Evolutionary conservation across 2,888 invertebrate genomes (phyloP), one percentile per base, ranked within the genome.

Genomic region (Oscheius sp.): DNA sequence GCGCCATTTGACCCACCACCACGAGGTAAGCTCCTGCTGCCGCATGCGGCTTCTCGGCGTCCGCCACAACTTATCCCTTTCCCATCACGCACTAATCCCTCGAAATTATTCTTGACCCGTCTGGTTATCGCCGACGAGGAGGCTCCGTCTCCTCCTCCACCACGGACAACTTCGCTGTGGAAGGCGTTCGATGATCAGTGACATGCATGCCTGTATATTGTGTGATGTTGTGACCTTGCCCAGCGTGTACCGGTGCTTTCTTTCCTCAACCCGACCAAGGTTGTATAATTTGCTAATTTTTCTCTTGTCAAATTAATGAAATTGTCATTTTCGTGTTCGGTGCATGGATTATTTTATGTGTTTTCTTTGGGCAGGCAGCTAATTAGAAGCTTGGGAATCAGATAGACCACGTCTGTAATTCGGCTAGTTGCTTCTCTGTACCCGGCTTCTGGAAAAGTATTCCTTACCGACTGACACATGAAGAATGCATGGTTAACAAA

Each of bases 1-100:
- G 90, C 90, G 43, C 90, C 90, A 12, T 90, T 90, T 80, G 89
- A 89, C 45, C 76, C 49, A 25, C 70, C 68, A 13, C 68, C 61
- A 3, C 23, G 56, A 73, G 72, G 69, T 69, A 69, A 70, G 56
- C 46, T 16, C n/a, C n/a, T n/a, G 23, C 18, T 18, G 56, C 59
- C 43, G 46, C 63, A 63, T 63, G 63, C 35, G 52, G n/a, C 46
- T 41, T 41, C 35, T 25, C 43, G 43, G 27, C 55, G 56, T 35
- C 7, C 23, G 29, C n/a, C 18, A 35, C 35, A 23, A 13, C 35
- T 35, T 9, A 35, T 35, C 35, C 35, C 35, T 9, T 35, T 35
- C 35, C 35, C n/a, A n/a, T 49, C 16, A 12, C 66, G 29, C 21
- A 43, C 61, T 61, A 43, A 41, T 61, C 49, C 21, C 21, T 13